These are phyloP conservation scores for Sebastes wilsoni DNA, from an alignment of 2,797 vertebrate species.

Conservation along the genomic window DNA sequence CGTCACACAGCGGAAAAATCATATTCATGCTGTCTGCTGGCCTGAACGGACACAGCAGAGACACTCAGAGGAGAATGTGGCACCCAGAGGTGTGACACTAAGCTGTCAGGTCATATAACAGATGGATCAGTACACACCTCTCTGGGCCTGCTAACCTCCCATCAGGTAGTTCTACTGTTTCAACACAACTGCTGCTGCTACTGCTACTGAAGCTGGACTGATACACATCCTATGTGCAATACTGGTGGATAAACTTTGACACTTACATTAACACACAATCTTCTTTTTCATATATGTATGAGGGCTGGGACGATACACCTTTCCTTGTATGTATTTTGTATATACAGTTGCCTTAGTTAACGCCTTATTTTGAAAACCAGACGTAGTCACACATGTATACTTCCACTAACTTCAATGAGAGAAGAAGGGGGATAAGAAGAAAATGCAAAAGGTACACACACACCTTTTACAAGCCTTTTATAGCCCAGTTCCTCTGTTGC, in stretches of 20 bases:
- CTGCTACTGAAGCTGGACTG: too few relatives aligned
- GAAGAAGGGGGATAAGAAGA: neutral
- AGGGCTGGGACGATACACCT: too few relatives aligned
- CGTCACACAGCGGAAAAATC: neutral
- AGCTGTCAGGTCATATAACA: conserved; percentile 6
- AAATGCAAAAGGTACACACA: neutral
- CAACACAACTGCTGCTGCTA: neutral
- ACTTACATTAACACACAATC: neutral
- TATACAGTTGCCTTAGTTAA: too few relatives aligned
- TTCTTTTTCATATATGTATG: too few relatives aligned
- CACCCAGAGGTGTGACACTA: conserved; percentile 23
- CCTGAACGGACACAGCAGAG: neutral
- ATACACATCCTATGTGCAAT: neutral
- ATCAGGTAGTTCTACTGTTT: neutral
- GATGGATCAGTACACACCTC: neutral
- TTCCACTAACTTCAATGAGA: too few relatives aligned
- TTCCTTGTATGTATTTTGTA: too few relatives aligned
- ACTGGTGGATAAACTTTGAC: neutral
- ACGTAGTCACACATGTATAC: fast-evolving
- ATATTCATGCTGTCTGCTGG: neutral
- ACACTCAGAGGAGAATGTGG: conserved; percentile 5
- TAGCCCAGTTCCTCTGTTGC: conserved; percentile 26
- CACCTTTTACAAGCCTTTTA: conserved; percentile 4
- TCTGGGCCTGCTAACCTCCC: neutral
- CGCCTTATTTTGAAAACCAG: too few relatives aligned